Percentiles rank a stretch among this genome's conserved stretches.
These are phyloP conservation scores for Lasioglossum calceatum DNA, from an alignment of 2,888 invertebrate species.

Conservation along the genomic window DNA sequence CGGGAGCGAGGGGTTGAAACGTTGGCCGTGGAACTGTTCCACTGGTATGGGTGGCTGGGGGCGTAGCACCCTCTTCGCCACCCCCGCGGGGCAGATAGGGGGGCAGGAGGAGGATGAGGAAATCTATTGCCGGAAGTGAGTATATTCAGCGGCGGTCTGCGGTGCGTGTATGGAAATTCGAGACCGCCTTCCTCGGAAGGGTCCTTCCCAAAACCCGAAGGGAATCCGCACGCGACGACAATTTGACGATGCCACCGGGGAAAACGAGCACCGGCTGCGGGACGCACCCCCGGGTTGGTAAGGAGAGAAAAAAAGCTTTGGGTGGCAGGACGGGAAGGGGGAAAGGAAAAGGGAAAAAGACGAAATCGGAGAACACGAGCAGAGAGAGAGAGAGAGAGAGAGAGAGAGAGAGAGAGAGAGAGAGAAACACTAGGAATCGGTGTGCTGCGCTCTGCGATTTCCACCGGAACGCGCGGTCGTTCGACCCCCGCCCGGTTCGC, in stretches of 20 bases:
- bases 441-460: conserved; percentile 55
- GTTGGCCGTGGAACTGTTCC: conserved; percentile 24
- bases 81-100: neutral
- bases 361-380: conserved; percentile 12
- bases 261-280: neutral
- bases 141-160: conserved; percentile 80
- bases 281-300: neutral
- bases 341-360: neutral
- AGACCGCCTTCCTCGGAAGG: conserved; percentile 71
- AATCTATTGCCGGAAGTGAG: conserved; percentile 84
- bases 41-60: conserved; percentile 25
- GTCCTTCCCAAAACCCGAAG: conserved; percentile 68
- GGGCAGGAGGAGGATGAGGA: conserved; percentile 61
- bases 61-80: conserved; percentile 43
- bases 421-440: neutral
- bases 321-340: neutral
- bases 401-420: neutral
- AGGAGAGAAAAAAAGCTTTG: neutral
- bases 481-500: conserved; percentile 13
- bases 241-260: conserved; percentile 67
- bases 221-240: conserved; percentile 78
- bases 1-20: conserved; percentile 27
- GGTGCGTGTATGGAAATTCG: conserved; percentile 82
- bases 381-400: neutral
- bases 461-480: conserved; percentile 50